Evolutionary conservation across 1,140 invertebrate species (phyloP).

Genomic region (Orius insidiosus): DNA sequence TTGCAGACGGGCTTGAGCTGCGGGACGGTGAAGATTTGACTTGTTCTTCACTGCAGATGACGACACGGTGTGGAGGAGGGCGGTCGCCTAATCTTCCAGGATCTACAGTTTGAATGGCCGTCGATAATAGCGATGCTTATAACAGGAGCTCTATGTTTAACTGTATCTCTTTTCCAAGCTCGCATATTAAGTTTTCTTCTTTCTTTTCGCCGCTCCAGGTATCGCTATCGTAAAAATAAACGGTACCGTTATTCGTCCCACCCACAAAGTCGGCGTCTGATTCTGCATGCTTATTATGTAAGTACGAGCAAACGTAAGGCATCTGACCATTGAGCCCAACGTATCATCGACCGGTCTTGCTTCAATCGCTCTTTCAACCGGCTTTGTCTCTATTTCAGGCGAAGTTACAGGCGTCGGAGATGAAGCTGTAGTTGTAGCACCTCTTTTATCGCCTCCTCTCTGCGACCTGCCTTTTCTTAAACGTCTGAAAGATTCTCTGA

Average conservation of each 20-base stretch:
- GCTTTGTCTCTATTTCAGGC: constrained; percentile 49
- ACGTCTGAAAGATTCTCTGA: constrained; percentile 85
- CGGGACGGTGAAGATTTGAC: constrained; percentile 93
- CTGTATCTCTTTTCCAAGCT: constrained; percentile 73
- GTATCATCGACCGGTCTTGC: constrained; percentile 75
- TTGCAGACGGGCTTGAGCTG: constrained; percentile 84
- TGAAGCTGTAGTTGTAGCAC: constrained; percentile 21
- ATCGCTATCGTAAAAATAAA: constrained; percentile 78
- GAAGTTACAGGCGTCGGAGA: constrained; percentile 16
- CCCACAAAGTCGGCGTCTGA: constrained; percentile 86
- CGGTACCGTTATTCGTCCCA: constrained; percentile 88
- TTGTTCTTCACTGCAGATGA: constrained; percentile 93
- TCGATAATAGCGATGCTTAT: constrained; percentile 86
- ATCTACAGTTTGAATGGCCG: constrained; percentile 48
- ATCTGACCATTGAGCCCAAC: constrained; percentile 85
- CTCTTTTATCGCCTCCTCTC: constrained; percentile 34
- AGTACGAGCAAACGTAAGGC: constrained; percentile 81
- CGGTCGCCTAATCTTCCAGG: constrained; percentile 22
- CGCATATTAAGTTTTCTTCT: constrained; percentile 41
- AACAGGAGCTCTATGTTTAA: constrained; percentile 85
- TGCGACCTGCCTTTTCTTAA: constrained; percentile 75
- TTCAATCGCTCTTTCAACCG: constrained; percentile 83
- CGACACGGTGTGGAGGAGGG: constrained; percentile 56
- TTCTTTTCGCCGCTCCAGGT: constrained; percentile 47
- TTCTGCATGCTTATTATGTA: constrained; percentile 78